These are phyloP conservation scores for Crossocerus cetratus DNA, from an alignment of 2,888 invertebrate genomes.

Conservation along the genomic window DNA sequence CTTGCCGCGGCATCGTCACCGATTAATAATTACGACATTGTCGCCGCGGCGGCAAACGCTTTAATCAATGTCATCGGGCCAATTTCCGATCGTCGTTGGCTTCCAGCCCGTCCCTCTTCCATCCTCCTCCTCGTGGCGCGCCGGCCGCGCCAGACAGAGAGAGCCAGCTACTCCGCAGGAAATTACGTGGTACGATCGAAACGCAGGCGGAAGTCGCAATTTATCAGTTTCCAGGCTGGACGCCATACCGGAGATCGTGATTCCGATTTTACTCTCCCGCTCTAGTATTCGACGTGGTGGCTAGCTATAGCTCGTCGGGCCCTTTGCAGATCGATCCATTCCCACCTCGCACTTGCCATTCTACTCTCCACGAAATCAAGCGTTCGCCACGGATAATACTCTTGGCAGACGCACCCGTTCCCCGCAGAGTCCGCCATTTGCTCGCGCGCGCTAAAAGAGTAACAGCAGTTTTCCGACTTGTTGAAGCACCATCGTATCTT, in stretches of 20 bases:
- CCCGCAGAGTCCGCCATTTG: slow-evolving; percentile 10
- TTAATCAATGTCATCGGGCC: slow-evolving; percentile 77
- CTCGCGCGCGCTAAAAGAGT: slow-evolving; percentile 1
- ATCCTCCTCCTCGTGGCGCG: slow-evolving; percentile 29
- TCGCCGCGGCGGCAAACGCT: slow-evolving; percentile 71
- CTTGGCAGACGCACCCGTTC: slow-evolving; percentile 13
- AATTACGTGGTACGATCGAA: slow-evolving; percentile 74
- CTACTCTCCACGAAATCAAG: too few species aligned
- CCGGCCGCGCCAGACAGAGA: slow-evolving; percentile 15
- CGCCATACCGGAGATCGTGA: slow-evolving; percentile 56
- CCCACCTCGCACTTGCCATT: too few species aligned
- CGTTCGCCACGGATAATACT: slow-evolving; percentile 3
- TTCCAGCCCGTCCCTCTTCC: slow-evolving; percentile 64
- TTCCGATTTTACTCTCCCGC: slow-evolving; percentile 49
- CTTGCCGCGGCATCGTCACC: slow-evolving; percentile 62
- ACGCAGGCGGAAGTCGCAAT: slow-evolving; percentile 75
- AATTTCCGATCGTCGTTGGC: slow-evolving; percentile 75
- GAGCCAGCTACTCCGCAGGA: slow-evolving; percentile 69
- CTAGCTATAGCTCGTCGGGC: slow-evolving; percentile 26
- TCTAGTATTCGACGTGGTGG: slow-evolving; percentile 7
- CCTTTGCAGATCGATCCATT: slow-evolving; percentile 47
- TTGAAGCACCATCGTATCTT: neutral
- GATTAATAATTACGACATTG: slow-evolving; percentile 75
- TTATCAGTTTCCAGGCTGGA: slow-evolving; percentile 73
- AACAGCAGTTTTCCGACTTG: slow-evolving; percentile 1